These are phyloP conservation scores for Eurytoma californica DNA, from an alignment of 2,888 invertebrate species.

Conservation along the genomic window DNA sequence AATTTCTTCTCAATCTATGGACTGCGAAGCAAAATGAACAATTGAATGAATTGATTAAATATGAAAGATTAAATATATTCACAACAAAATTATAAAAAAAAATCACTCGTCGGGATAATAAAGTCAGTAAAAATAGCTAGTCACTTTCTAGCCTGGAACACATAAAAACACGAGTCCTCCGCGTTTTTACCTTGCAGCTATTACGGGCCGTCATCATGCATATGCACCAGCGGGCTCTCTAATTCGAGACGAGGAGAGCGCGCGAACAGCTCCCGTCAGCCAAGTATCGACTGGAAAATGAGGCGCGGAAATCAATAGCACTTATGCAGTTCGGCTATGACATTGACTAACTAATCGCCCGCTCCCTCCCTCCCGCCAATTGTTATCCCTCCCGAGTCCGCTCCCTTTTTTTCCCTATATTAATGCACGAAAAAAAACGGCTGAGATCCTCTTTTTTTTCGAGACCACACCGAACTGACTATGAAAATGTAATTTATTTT, in stretches of 20 bases:
- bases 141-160: no score
- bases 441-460: neutral
- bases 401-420: neutral
- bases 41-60: no score
- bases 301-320: slow-evolving; percentile 32
- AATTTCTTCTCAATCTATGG: no score
- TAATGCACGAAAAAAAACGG: neutral
- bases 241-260: neutral
- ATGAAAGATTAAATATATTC: no score
- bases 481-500: slow-evolving; percentile 23
- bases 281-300: slow-evolving; percentile 30
- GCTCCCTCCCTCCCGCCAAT: neutral
- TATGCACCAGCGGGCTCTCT: neutral
- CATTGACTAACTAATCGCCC: slow-evolving; percentile 15
- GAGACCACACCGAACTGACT: no score
- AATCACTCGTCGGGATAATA: no score
- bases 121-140: no score
- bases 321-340: slow-evolving; percentile 34
- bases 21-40: no score
- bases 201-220: neutral
- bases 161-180: no score
- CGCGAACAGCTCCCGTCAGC: neutral
- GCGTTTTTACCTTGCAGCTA: neutral
- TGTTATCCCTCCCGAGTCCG: neutral
- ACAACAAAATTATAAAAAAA: no score